A percentile compares a stretch with the other conserved stretches of the same genome.
Evolutionary conservation across 2,888 invertebrate species (phyloP).

Genomic region (Andrena bucephala): DNA sequence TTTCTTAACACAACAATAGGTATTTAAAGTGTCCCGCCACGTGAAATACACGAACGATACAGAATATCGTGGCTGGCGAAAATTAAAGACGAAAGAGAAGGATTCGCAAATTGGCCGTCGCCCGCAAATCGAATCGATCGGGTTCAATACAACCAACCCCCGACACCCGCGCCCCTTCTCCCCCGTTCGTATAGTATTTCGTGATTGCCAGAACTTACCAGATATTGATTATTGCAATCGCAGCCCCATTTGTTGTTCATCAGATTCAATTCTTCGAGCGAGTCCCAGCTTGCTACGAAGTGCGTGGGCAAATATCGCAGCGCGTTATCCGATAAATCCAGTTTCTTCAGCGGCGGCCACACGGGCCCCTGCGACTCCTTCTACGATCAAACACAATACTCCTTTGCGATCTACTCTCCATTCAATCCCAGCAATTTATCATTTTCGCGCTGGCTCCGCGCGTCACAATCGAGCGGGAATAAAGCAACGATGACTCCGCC

Average conservation of each 20-base stretch:
- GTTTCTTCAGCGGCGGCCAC: conserved; percentile 89
- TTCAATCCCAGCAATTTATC: neutral
- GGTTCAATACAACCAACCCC: conserved; percentile 5
- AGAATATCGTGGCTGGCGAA: neutral
- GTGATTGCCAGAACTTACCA: conserved; percentile 85
- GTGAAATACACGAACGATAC: neutral
- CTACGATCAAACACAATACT: conserved; percentile 69
- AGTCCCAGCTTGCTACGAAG: conserved; percentile 90
- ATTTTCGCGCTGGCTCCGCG: neutral
- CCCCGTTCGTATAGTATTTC: conserved; percentile 21
- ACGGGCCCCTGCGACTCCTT: conserved; percentile 85
- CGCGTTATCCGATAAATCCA: conserved; percentile 91
- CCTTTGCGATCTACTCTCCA: neutral
- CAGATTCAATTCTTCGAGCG: conserved; percentile 89
- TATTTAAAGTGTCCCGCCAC: too few relatives aligned
- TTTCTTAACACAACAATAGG: too few relatives aligned
- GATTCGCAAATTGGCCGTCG: conserved; percentile 17
- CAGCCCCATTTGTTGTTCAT: conserved; percentile 92
- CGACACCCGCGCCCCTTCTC: neutral
- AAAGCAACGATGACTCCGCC: neutral
- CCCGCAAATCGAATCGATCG: conserved; percentile 20
- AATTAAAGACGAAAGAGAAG: neutral
- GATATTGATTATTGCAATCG: conserved; percentile 92
- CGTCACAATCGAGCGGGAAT: neutral
- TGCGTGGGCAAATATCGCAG: conserved; percentile 89